Percentiles rank a stretch among this genome's conserved stretches.
Conservation (phyloP, 2,113 vertebrate genomes). For the Tiliqua scincoides region DNA sequence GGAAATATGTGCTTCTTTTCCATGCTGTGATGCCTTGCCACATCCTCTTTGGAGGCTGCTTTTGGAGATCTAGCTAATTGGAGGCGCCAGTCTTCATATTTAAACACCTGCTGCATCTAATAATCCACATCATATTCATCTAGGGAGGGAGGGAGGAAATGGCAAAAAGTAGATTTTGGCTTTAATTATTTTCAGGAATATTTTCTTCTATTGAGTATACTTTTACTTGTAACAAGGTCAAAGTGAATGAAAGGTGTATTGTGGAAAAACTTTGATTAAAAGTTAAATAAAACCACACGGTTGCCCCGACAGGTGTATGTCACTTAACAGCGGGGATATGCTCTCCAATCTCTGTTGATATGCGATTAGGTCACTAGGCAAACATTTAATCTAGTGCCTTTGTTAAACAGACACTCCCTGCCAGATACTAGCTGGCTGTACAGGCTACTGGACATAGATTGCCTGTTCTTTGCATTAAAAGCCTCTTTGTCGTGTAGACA, state of each 20-base stretch:
- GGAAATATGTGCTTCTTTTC: conserved; percentile 68
- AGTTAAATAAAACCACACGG: background rate
- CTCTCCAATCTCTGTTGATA: too few species aligned
- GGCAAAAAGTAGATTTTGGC: conserved; percentile 25
- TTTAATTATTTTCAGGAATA: conserved; percentile 59
- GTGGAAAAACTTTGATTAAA: background rate
- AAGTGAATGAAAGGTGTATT: conserved; percentile 5
- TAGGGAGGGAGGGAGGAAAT: conserved; percentile 48
- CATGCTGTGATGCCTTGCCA: conserved; percentile 65
- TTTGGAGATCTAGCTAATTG: conserved; percentile 68
- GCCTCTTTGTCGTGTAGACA: too few species aligned
- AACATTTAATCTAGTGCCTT: too few species aligned
- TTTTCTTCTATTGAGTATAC: conserved; percentile 27
- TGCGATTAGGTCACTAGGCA: too few species aligned
- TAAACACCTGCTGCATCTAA: conserved; percentile 49
- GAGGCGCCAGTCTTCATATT: conserved; percentile 46
- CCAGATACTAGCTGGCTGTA: too few species aligned
- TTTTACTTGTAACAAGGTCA: background rate
- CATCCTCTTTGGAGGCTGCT: conserved; percentile 56
- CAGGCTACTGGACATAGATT: too few species aligned
- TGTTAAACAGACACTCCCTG: too few species aligned
- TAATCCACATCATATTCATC: conserved; percentile 56
- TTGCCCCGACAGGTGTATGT: too few species aligned
- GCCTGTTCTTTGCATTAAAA: too few species aligned
- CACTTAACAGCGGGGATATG: too few species aligned